phyloP scores from a whole-genome alignment of 2,797 vertebrate genomes.

The Falco biarmicus region DNA sequence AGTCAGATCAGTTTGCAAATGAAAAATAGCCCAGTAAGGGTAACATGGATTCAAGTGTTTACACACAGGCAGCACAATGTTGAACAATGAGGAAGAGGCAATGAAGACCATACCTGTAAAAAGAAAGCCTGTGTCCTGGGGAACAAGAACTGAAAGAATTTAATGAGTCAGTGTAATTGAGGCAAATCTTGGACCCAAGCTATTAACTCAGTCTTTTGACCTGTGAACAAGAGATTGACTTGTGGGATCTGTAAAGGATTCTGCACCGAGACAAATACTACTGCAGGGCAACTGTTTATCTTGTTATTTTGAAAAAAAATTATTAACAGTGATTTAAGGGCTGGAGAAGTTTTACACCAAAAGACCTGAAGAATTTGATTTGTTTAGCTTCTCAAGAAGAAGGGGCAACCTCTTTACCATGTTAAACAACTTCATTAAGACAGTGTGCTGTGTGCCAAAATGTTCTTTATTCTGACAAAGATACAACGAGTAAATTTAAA shows the following conservation, averaged over 20 bases:
- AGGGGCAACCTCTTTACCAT: background rate
- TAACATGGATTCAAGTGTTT: background rate
- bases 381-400: background rate
- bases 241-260: background rate
- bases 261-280: background rate
- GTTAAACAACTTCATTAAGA: background rate
- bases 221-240: background rate
- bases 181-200: background rate
- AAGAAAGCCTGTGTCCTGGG: background rate
- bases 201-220: background rate
- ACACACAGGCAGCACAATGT: background rate
- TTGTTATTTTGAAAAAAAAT: background rate
- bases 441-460: background rate
- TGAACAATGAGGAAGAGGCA: background rate
- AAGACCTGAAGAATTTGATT: background rate
- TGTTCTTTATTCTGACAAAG: background rate
- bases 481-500: background rate
- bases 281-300: background rate
- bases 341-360: background rate
- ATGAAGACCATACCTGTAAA: background rate
- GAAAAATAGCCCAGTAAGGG: background rate
- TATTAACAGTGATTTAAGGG: background rate
- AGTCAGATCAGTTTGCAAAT: background rate
- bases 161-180: rapidly evolving
- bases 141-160: background rate